Evolutionary conservation across 2,888 invertebrate genomes (phyloP).

Genomic region (Amaurobius ferox): DNA sequence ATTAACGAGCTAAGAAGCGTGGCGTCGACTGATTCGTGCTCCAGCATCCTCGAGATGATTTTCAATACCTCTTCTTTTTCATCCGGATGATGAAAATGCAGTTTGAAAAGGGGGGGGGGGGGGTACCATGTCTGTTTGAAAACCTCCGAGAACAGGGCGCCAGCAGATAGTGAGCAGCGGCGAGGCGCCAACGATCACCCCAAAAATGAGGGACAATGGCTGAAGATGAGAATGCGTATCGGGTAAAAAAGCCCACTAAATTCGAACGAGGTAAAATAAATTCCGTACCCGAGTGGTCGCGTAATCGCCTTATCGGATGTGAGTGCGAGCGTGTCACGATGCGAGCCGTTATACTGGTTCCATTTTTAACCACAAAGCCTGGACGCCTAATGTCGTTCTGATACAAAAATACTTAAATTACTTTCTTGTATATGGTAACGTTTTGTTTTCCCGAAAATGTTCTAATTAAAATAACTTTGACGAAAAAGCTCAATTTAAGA

Average conservation of each 20-base stretch:
- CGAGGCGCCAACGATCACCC: slow-evolving; percentile 40
- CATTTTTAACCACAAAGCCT: slow-evolving; percentile 28
- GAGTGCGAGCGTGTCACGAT: too few species aligned
- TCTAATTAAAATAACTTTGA: too few species aligned
- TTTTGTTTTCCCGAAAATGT: too few species aligned
- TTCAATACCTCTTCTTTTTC: slow-evolving; percentile 31
- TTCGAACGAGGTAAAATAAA: slow-evolving; percentile 58
- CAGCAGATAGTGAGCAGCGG: not conserved
- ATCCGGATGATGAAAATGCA: not conserved
- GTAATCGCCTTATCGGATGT: slow-evolving; percentile 38
- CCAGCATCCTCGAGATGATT: slow-evolving; percentile 20
- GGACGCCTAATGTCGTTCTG: too few species aligned
- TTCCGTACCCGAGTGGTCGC: slow-evolving; percentile 25
- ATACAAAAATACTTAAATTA: too few species aligned
- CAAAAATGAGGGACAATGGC: slow-evolving; percentile 13
- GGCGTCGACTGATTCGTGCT: slow-evolving; percentile 10
- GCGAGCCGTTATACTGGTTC: too few species aligned
- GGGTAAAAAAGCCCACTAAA: slow-evolving; percentile 26
- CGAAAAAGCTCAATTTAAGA: too few species aligned
- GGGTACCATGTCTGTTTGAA: not conserved
- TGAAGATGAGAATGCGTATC: not conserved
- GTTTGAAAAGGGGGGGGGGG: not conserved
- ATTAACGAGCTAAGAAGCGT: not conserved
- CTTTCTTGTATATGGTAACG: too few species aligned
- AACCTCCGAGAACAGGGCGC: slow-evolving; percentile 23